phyloP scores from a whole-genome alignment of 2,888 invertebrate genomes.

The Zelleria hepariella region DNA sequence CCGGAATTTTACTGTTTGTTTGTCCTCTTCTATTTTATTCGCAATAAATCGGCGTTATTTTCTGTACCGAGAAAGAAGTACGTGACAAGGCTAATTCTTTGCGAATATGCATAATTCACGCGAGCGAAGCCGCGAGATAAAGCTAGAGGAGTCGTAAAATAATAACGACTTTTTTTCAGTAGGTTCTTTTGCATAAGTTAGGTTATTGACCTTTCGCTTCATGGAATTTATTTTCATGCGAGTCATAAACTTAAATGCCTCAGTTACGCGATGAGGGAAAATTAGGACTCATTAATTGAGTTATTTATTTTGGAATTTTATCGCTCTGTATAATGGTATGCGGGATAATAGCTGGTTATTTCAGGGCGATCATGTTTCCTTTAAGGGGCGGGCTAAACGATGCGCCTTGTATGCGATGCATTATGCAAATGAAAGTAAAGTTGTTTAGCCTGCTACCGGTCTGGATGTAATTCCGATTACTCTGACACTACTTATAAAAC shows the following conservation, averaged over 20 bases:
- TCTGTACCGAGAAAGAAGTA: too few relatives aligned
- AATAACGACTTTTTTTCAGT: too few relatives aligned
- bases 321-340: neutral
- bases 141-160: too few relatives aligned
- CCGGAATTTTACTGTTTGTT: too few relatives aligned
- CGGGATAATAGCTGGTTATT: neutral
- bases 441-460: slow-evolving; percentile 18
- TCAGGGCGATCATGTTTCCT: neutral
- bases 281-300: neutral
- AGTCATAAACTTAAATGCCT: too few relatives aligned
- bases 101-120: too few relatives aligned
- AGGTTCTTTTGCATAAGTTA: too few relatives aligned
- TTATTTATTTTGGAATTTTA: neutral
- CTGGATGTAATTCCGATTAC: slow-evolving; percentile 32
- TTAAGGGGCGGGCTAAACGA: slow-evolving; percentile 10
- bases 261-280: too few relatives aligned
- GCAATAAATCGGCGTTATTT: too few relatives aligned
- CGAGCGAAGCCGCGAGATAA: too few relatives aligned
- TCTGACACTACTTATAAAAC: neutral
- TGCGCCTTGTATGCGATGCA: slow-evolving; percentile 21
- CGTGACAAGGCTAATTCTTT: too few relatives aligned
- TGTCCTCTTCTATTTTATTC: too few relatives aligned
- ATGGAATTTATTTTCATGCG: neutral
- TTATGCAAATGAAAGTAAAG: slow-evolving; percentile 50
- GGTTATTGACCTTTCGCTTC: neutral